Base-by-base conservation (phyloP, 2,113 vertebrate species). In the Corythoichthys intestinalis region DNA sequence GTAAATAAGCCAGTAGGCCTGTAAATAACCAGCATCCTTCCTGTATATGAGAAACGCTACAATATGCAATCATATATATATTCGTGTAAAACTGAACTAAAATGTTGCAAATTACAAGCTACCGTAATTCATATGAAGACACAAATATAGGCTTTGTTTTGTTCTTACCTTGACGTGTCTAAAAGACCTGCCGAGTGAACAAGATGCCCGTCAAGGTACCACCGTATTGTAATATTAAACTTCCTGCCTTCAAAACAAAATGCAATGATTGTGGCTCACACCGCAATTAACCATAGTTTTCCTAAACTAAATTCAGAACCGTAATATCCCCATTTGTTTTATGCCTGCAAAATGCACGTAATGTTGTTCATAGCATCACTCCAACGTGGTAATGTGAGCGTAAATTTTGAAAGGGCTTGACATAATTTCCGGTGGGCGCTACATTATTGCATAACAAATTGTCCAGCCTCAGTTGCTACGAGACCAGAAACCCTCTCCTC, bases 391-490 rank as follows among this genome's bases (percentile, higher is more conserved):
- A 14, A 5, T 11, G 4, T 37, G 53, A 28, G 10, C 9, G 53
- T 10, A 2, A 47, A 73, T 70, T 83, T 69, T 80, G 70, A 78
- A 79, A 58, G 50, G 1, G 1, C 12, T 20, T 4, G 2, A 4
- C 34, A 4, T 1, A 0, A 34, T 28, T 68, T 82, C 77, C 66
- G 41, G 48, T 8, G 2, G 47, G 20, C 17, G 9, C 41, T 63
- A 14, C 9, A 34, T 8, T 13, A 6, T 2, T 47, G 44, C 5
- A 6, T 47, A 63, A 44, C 59, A 38, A 41, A 28, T 44, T 28
- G 80, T 62, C 76, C 67, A 85, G 77, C 79, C 62, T 64, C 71
- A 58, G 85, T 87, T 90, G 83, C 79, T 72, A 72, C 48, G 84
- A 59, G 49, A 84, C 84, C 11, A 64, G 11, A 50, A 68, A 73